phyloP scores from a whole-genome alignment of 2,888 invertebrate genomes.

The Siphlonurus alternatus region DNA sequence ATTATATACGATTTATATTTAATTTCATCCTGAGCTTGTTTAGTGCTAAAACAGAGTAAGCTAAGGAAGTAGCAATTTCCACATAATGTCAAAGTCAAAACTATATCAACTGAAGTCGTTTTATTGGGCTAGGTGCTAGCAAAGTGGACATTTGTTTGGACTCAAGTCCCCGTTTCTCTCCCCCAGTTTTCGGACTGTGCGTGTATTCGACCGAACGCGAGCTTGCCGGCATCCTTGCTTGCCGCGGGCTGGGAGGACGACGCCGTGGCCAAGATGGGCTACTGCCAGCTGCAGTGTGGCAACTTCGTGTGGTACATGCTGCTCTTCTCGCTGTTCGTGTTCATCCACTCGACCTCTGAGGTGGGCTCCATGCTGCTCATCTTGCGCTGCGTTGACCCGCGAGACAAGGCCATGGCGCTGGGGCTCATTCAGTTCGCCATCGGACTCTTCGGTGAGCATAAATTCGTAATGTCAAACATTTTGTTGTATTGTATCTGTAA shows the following conservation, averaged over 20 bases:
- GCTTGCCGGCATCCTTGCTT: not conserved
- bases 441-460: constrained; percentile 63
- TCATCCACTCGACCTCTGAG: constrained; percentile 84
- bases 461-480: not conserved
- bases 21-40: too few species aligned
- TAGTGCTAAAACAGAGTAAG: too few species aligned
- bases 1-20: too few species aligned
- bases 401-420: constrained; percentile 88
- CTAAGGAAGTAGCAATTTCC: too few species aligned
- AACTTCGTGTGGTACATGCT: constrained; percentile 65
- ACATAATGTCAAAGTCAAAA: too few species aligned
- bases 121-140: too few species aligned
- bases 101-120: too few species aligned
- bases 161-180: constrained; percentile 6
- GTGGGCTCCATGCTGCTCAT: constrained; percentile 82
- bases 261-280: constrained; percentile 52
- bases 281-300: constrained; percentile 62
- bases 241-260: not conserved
- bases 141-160: too few species aligned
- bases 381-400: constrained; percentile 76
- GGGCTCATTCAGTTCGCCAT: constrained; percentile 88
- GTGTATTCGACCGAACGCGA: constrained; percentile 24
- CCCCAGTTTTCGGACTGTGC: constrained; percentile 33
- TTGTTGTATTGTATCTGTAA: not conserved
- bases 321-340: constrained; percentile 74